These are phyloP conservation scores for Ahaetulla prasina DNA, from an alignment of 2,113 vertebrate genomes.

Conservation along the genomic window DNA sequence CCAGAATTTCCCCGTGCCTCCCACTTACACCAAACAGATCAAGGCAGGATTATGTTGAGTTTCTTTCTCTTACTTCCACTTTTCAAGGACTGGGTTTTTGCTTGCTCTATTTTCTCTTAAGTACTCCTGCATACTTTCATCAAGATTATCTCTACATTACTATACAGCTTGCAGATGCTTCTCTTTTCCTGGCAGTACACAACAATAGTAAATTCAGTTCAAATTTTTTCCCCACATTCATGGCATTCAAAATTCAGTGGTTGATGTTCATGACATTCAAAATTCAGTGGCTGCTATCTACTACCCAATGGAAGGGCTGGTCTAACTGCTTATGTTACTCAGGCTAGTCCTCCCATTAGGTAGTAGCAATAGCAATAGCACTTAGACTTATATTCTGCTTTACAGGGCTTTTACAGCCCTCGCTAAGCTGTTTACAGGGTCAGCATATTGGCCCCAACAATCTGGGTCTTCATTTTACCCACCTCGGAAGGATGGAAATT, in stretches of 20 bases:
- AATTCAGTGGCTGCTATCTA: not conserved
- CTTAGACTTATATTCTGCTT: too few relatives aligned
- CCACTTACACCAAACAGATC: not conserved
- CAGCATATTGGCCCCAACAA: too few relatives aligned
- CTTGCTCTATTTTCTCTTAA: not conserved
- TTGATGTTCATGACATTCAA: not conserved
- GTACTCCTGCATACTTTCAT: not conserved
- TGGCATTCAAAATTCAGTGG: not conserved
- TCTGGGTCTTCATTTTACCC: too few relatives aligned
- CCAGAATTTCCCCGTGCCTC: not conserved
- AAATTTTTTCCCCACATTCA: not conserved
- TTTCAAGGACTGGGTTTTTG: not conserved
- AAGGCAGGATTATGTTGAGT: not conserved
- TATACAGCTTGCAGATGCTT: not conserved
- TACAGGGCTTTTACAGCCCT: too few relatives aligned
- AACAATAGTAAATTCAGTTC: not conserved
- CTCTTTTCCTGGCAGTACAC: not conserved
- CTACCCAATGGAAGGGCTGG: not conserved
- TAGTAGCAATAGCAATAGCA: not conserved
- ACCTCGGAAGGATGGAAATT: too few relatives aligned
- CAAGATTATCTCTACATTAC: not conserved
- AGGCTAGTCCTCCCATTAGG: not conserved
- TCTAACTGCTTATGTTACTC: not conserved
- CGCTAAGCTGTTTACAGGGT: too few relatives aligned
- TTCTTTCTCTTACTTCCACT: not conserved